A percentile compares a stretch with the other conserved stretches of the same genome.
phyloP scores from a whole-genome alignment of 2,113 vertebrate species.

The Bombycilla garrulus region DNA sequence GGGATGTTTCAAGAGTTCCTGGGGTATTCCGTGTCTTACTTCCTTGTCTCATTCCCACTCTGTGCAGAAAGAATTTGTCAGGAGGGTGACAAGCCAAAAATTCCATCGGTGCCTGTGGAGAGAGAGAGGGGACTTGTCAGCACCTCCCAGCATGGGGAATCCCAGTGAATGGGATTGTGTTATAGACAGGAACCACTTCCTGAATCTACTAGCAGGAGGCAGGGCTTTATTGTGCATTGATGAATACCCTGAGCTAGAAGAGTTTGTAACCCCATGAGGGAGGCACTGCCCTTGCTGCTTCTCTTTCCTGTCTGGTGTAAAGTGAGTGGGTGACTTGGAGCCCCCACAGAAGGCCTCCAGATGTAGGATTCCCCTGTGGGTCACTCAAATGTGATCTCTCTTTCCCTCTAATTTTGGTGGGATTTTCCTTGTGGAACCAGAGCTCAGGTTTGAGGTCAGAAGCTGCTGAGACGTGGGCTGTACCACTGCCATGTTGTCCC shows the following conservation, averaged over 20 bases:
- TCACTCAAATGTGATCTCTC: not conserved
- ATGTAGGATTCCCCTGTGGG: not conserved
- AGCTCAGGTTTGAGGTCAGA: not conserved
- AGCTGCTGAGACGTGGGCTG: not conserved
- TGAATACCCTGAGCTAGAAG: not conserved
- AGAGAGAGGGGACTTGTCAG: not conserved
- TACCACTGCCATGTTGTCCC: not conserved
- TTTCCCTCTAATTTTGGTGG: not conserved
- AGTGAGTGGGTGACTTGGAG: not conserved
- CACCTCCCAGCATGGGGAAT: accelerated
- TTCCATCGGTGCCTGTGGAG: not conserved
- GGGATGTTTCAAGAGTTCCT: not conserved
- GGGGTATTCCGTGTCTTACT: not conserved
- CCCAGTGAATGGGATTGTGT: accelerated
- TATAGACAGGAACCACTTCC: not conserved
- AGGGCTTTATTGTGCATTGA: not conserved
- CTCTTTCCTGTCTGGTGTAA: not conserved
- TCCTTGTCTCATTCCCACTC: not conserved
- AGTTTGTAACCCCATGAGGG: not conserved
- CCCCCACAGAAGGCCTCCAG: not conserved
- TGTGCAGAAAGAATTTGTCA: not conserved
- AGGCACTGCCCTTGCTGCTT: not conserved
- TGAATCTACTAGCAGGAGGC: not conserved
- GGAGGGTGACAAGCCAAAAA: not conserved
- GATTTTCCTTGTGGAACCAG: not conserved